Conservation (phyloP, 1,140 invertebrate species). For the Nasonia giraulti region DNA sequence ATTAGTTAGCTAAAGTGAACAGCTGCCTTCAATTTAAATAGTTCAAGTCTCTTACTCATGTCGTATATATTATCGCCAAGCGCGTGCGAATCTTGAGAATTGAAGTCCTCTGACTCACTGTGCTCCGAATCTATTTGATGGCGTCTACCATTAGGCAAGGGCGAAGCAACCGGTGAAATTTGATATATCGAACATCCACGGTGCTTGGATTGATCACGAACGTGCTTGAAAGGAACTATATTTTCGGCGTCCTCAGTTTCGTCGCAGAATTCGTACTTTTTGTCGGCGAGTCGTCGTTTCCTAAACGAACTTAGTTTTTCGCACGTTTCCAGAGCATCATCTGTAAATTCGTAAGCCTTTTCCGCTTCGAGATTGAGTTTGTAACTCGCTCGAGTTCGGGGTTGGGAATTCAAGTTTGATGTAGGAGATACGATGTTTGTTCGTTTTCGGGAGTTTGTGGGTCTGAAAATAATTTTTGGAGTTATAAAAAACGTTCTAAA, state of each 20-base stretch:
- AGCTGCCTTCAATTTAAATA: background rate
- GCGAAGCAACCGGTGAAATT: slow-evolving; percentile 66
- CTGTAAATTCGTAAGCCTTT: slow-evolving; percentile 89
- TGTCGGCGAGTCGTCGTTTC: slow-evolving; percentile 88
- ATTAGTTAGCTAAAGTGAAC: background rate
- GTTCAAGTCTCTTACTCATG: slow-evolving; percentile 59
- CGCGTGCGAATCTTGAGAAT: slow-evolving; percentile 60
- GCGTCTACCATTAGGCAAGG: slow-evolving; percentile 64
- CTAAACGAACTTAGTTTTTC: slow-evolving; percentile 88
- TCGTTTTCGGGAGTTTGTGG: slow-evolving; percentile 65
- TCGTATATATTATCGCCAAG: slow-evolving; percentile 56
- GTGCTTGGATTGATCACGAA: slow-evolving; percentile 70
- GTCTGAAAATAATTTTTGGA: slow-evolving; percentile 52
- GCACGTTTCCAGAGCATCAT: slow-evolving; percentile 85
- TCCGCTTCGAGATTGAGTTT: slow-evolving; percentile 76
- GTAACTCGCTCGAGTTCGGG: slow-evolving; percentile 66
- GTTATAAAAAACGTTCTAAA: background rate
- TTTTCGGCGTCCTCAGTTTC: slow-evolving; percentile 85
- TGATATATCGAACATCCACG: slow-evolving; percentile 66
- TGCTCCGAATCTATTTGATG: slow-evolving; percentile 70
- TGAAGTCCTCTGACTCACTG: slow-evolving; percentile 68
- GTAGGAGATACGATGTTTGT: slow-evolving; percentile 67
- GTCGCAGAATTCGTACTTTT: slow-evolving; percentile 93
- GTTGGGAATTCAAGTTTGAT: slow-evolving; percentile 61
- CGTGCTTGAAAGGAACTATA: slow-evolving; percentile 83